Base-by-base conservation (phyloP, 2,797 vertebrate species). In the Spinibarbus caldwelli region DNA sequence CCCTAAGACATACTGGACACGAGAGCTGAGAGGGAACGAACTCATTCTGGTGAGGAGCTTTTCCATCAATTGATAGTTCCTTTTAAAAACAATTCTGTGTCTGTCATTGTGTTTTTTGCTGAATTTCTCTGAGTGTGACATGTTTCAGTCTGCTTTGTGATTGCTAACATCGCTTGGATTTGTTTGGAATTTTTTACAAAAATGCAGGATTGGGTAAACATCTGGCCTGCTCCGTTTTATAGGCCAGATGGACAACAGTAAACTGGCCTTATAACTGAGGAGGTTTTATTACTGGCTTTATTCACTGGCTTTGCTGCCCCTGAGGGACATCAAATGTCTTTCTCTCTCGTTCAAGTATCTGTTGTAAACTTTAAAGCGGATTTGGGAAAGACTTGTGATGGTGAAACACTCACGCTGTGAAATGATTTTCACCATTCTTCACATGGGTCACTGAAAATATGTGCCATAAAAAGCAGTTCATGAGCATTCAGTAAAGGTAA, bases 1-100 rank as follows among this genome's bases (percentile, higher is more conserved):
- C 19, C 98, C 98, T 9, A 98, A 97, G 91, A 99, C 98, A 49
- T 98, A 95, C 92, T 99, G 98, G 98, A 98, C 96, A 88, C 94
- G 98, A 31, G 97, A 99, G 87, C 93, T 99, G 88, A 95, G 90
- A 90, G 97, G 97, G 5, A 96, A 98, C 0, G 97, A 99, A 92
- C 96, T 99, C 87, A 95, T 98, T 80, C 92, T 99, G 97, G 98
- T 99, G 93, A 96, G 95, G 34, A 83, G 41, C n/a, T 66, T 72
- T 26, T 41, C 36, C 3, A 29, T 59, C 34, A 7, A 5, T 15
- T 62, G 26, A 62, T 62, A 26, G 59, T 31, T 29, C 26, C 26
- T 31, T 31, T 2, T 34, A 66, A 66, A 34, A 77, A 57, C 29
- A 67, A 66, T 19, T n/a, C 36, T 72, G 1, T 34, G 19, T 34